Percentiles rank a stretch among this genome's conserved stretches.
These are phyloP conservation scores for Orussus abietinus DNA, from an alignment of 1,140 invertebrate species.

Conservation along the genomic window DNA sequence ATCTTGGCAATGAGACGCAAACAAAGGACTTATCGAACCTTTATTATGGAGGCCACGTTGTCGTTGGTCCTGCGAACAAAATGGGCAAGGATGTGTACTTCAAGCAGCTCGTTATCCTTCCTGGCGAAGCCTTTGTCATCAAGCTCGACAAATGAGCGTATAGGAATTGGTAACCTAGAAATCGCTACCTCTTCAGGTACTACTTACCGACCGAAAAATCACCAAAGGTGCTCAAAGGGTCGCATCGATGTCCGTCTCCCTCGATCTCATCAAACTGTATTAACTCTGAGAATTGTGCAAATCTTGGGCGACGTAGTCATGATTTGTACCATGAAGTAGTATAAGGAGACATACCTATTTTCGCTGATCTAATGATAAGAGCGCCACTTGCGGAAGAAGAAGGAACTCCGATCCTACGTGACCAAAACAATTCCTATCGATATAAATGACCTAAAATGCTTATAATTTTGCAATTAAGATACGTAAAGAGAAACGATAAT, in stretches of 20 bases:
- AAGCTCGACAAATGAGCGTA: constrained; percentile 63
- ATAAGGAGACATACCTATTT: too few relatives aligned
- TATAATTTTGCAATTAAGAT: too few relatives aligned
- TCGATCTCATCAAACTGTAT: neutral
- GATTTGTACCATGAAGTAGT: too few relatives aligned
- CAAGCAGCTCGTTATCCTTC: constrained; percentile 58
- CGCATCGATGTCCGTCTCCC: constrained; percentile 1
- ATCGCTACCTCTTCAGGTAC: too few relatives aligned
- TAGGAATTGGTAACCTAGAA: neutral
- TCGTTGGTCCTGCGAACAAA: constrained; percentile 59
- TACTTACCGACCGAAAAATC: too few relatives aligned
- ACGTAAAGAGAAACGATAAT: too few relatives aligned
- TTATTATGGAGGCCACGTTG: constrained; percentile 71
- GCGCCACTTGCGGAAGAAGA: too few relatives aligned
- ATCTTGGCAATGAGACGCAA: constrained; percentile 59
- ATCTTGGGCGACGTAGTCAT: neutral
- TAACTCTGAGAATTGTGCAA: constrained; percentile 6
- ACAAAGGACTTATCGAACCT: constrained; percentile 67
- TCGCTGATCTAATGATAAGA: too few relatives aligned
- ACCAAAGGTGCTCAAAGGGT: neutral
- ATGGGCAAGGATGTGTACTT: constrained; percentile 64
- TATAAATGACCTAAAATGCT: too few relatives aligned
- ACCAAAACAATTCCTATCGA: too few relatives aligned
- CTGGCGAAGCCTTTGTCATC: constrained; percentile 62
- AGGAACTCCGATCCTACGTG: too few relatives aligned